Base-by-base conservation (phyloP, 2,113 vertebrate genomes). In the Spilogale gracilis region DNA sequence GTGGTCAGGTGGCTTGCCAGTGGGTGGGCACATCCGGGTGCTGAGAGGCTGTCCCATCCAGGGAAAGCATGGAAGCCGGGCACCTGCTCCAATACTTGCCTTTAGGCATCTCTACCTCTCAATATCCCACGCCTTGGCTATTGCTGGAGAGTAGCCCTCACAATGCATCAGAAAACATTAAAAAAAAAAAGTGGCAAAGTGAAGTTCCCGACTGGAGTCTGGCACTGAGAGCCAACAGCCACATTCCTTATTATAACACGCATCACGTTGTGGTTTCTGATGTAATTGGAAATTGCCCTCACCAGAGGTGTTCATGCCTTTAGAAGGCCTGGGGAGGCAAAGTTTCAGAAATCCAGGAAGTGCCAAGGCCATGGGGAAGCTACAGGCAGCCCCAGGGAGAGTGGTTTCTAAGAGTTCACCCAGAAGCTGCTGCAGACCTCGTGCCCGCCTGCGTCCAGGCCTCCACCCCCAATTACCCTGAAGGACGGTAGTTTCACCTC, bases 381-480 rank as follows among this genome's bases (percentile, higher is more conserved):
- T 45, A 1, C 17, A 8, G 10, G 9, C 30, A 61, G 3, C 32
- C 38, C 18, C 23, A 14, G 0, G 0, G 4, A 4, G 50, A 4
- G 4, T 3, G 32, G 61, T 6, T 73, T 50, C 65, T 2, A 18
- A 21, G n/a, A 20, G n/a, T 52, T 56, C 0, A 0, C 4, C 58
- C 56, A 38, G 60, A 27, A 60, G 48, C 16, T 30, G 27, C 45
- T 61, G 17, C 71, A 91, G 30, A 56, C 9, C 23, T 48, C n/a
- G 2, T 0, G 7, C 9, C 67, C 9, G 50, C n/a, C 9, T 30
- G 63, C 58, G 30, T 65, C 25, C 38, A 2, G 0, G 1, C 54
- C 43, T 21, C n/a, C 45, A 30, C 6, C 50, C 84, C n/a, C 32
- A 11, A 0, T 17, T 6, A n/a, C 9, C 45, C 50, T 9, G 43